Conservation (phyloP, 30 jellyfish, hydroid and myxozoan species). For the Morbakka virulenta region DNA sequence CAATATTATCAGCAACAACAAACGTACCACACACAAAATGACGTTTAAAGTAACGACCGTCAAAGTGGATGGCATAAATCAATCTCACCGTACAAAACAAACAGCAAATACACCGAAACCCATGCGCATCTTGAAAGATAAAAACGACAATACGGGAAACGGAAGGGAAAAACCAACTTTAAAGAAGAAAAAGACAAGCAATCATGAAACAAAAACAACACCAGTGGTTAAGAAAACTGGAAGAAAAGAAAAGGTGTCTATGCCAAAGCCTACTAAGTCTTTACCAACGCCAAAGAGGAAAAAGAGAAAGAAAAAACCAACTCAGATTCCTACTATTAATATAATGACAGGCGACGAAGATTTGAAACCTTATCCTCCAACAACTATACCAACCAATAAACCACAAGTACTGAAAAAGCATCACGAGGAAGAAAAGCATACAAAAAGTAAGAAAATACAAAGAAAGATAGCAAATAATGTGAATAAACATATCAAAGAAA, state of each 20-base stretch:
- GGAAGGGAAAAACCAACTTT: not conserved
- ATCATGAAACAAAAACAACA: constrained; percentile 19
- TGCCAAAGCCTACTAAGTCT: constrained; percentile 6
- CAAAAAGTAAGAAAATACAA: not conserved
- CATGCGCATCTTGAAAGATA: too few species aligned
- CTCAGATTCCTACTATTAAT: constrained; percentile 73
- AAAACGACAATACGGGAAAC: not conserved
- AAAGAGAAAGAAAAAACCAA: constrained; percentile 1
- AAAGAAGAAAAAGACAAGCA: not conserved
- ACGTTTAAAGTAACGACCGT: too few species aligned
- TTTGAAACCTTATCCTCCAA: constrained; percentile 20
- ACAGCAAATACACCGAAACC: too few species aligned
- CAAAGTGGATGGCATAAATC: too few species aligned
- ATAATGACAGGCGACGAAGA: constrained; percentile 91
- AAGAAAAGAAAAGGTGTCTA: not conserved
- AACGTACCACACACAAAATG: too few species aligned
- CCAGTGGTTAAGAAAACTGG: constrained; percentile 22
- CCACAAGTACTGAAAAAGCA: not conserved
- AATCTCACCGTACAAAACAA: too few species aligned
- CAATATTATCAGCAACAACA: too few species aligned
- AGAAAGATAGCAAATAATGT: not conserved
- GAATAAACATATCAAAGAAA: not conserved
- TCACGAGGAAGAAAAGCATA: not conserved
- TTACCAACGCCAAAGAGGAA: not conserved
- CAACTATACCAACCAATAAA: constrained; percentile 4